Percentiles rank a stretch among this genome's conserved stretches.
phyloP scores from a whole-genome alignment of 1,140 invertebrate species.

The Chrysopa pallens region DNA sequence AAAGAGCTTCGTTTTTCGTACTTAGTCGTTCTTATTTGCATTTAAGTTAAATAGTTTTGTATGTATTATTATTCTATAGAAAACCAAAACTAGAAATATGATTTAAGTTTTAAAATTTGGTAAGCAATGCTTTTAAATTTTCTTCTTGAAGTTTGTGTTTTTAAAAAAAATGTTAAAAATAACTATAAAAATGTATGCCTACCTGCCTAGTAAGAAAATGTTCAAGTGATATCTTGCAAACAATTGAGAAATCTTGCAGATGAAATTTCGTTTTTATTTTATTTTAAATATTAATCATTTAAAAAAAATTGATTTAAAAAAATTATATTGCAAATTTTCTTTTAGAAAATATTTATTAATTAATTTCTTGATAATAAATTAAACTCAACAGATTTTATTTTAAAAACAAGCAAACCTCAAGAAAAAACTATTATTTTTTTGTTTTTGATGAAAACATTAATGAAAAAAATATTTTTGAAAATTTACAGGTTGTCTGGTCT shows the following conservation, averaged over 20 bases:
- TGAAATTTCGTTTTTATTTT: background rate
- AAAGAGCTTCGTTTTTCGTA: too few species aligned
- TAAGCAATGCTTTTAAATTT: too few species aligned
- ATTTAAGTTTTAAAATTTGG: too few species aligned
- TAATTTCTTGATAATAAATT: conserved; percentile 2
- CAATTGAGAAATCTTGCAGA: background rate
- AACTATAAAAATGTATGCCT: too few species aligned
- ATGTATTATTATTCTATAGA: too few species aligned
- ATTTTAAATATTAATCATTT: background rate
- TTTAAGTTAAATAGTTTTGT: too few species aligned
- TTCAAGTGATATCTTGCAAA: background rate
- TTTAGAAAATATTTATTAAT: conserved; percentile 5
- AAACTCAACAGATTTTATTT: conserved; percentile 5
- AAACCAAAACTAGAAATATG: too few species aligned
- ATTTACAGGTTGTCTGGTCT: conserved; percentile 9
- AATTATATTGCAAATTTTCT: too few species aligned
- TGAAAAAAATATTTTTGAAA: background rate
- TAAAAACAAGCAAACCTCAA: background rate
- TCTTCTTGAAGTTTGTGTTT: too few species aligned
- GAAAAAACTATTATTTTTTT: conserved; percentile 5
- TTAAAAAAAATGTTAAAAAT: too few species aligned
- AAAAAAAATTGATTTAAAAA: background rate
- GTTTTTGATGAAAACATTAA: background rate
- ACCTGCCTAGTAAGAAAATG: background rate
- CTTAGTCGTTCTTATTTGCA: too few species aligned